phyloP scores from a whole-genome alignment of 2,888 invertebrate species.

The Osmoderma eremita region DNA sequence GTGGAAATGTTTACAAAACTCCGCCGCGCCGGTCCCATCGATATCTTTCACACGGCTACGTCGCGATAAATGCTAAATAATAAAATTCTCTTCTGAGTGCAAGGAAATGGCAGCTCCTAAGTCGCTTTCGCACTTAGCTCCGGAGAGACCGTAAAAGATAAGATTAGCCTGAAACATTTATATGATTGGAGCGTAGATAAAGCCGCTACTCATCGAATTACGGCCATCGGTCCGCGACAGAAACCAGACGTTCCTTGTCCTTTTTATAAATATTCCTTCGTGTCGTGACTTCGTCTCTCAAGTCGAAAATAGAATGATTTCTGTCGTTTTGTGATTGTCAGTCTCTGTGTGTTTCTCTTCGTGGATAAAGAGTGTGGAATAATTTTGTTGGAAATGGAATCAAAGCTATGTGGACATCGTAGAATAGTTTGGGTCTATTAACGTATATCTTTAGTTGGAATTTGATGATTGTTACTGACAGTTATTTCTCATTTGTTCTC shows the following conservation, averaged over 20 bases:
- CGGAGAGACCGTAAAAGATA: slow-evolving; percentile 55
- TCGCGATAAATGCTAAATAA: slow-evolving; percentile 28
- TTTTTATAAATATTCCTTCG: slow-evolving; percentile 30
- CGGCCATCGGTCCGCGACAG: slow-evolving; percentile 54
- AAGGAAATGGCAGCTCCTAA: slow-evolving; percentile 44
- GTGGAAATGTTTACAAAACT: slow-evolving; percentile 2
- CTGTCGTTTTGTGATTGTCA: slow-evolving; percentile 24
- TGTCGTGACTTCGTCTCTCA: not conserved
- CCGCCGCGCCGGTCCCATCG: not conserved
- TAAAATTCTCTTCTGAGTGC: slow-evolving; percentile 22
- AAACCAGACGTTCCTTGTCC: slow-evolving; percentile 52
- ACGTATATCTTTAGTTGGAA: too few relatives aligned
- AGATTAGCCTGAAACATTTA: slow-evolving; percentile 55
- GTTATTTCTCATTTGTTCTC: too few relatives aligned
- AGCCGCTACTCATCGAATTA: slow-evolving; percentile 58
- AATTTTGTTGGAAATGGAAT: too few relatives aligned
- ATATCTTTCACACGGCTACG: slow-evolving; percentile 28
- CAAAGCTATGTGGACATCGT: too few relatives aligned
- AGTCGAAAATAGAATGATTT: slow-evolving; percentile 35
- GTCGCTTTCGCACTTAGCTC: slow-evolving; percentile 58
- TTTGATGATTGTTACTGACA: too few relatives aligned
- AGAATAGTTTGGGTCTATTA: too few relatives aligned
- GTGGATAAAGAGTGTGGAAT: too few relatives aligned
- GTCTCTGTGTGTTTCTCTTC: not conserved
- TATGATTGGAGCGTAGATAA: slow-evolving; percentile 56